These are phyloP conservation scores for Champsocephalus gunnari DNA, from an alignment of 2,797 vertebrate species.

Conservation along the genomic window DNA sequence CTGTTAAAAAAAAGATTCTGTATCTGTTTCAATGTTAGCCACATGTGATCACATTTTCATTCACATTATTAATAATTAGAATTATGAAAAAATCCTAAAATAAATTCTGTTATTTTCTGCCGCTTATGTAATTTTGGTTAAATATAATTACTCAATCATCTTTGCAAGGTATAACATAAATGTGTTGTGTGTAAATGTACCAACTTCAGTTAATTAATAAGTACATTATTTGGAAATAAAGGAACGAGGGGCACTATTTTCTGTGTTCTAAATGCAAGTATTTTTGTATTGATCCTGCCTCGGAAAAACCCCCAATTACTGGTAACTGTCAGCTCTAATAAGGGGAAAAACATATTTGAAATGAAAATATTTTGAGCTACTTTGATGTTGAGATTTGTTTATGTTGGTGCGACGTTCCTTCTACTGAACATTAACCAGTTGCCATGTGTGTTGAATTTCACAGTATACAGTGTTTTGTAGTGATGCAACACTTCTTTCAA, in stretches of 20 bases:
- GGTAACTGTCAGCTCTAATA: neutral
- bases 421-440: too few relatives aligned
- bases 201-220: neutral
- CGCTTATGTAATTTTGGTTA: neutral
- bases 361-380: too few relatives aligned
- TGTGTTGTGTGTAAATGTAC: neutral
- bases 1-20: neutral
- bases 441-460: too few relatives aligned
- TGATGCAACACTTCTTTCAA: too few relatives aligned
- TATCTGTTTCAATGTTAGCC: too few relatives aligned
- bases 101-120: neutral
- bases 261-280: neutral
- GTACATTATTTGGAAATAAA: neutral
- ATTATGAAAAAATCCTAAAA: neutral
- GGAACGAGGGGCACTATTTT: neutral
- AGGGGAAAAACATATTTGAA: too few relatives aligned
- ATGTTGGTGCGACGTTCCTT: too few relatives aligned
- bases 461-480: too few relatives aligned
- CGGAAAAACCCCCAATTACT: neutral
- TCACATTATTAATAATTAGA: neutral
- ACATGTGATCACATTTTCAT: neutral
- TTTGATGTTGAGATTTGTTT: too few relatives aligned
- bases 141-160: neutral
- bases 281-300: constrained; percentile 14
- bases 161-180: neutral